Evolutionary conservation across 2,888 invertebrate species (phyloP).

Genomic region (Masnerella sp.): DNA sequence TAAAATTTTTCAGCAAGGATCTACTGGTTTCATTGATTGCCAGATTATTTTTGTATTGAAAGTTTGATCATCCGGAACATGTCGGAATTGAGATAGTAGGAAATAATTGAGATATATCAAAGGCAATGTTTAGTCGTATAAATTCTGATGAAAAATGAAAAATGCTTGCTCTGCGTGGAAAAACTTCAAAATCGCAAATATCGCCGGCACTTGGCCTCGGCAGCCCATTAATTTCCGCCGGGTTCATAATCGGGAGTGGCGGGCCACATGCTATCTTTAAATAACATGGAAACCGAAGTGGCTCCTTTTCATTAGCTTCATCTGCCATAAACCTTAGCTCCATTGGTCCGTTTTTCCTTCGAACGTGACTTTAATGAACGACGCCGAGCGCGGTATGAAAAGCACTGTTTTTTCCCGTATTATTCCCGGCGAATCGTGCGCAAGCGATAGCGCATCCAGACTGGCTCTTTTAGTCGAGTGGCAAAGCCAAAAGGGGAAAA

Average conservation of each 20-base stretch:
- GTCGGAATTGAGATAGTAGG: too few species aligned
- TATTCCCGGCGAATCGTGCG: constrained; percentile 39
- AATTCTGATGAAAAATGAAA: neutral
- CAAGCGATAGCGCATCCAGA: constrained; percentile 45
- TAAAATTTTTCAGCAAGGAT: too few species aligned
- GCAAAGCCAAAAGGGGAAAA: constrained; percentile 55
- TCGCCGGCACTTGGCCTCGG: neutral
- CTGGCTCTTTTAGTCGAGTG: constrained; percentile 47
- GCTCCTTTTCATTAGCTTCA: constrained; percentile 37
- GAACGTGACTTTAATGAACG: constrained; percentile 58
- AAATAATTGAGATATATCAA: too few species aligned
- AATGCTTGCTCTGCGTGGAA: neutral
- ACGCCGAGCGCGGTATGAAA: constrained; percentile 41
- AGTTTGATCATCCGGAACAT: too few species aligned
- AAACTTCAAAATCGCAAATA: neutral
- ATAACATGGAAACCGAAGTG: constrained; percentile 26
- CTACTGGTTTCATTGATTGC: too few species aligned
- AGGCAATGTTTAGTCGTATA: too few species aligned
- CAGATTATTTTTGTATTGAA: too few species aligned
- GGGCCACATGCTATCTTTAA: constrained; percentile 21
- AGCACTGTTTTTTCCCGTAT: constrained; percentile 40
- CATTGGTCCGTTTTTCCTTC: constrained; percentile 34
- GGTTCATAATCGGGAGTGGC: constrained; percentile 24
- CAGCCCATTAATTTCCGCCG: constrained; percentile 15
- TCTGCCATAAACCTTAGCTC: constrained; percentile 32